Percentiles rank a stretch among this genome's conserved stretches.
phyloP scores from a whole-genome alignment of 2,797 vertebrate genomes.

The Falco columbarius region DNA sequence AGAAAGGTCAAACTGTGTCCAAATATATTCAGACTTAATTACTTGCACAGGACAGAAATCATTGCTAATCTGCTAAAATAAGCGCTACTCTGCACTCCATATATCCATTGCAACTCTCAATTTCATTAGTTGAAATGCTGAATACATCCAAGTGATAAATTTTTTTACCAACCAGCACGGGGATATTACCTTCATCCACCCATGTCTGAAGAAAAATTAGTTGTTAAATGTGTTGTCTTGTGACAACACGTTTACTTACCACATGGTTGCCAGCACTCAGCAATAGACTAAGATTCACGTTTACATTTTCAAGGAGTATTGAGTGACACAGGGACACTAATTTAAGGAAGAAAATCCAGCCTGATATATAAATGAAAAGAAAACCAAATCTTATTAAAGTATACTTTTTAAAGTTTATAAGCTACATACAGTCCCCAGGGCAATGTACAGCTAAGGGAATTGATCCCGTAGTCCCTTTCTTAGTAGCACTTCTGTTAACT shows the following conservation, averaged over 20 bases:
- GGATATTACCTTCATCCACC: not conserved
- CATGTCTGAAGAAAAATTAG: not conserved
- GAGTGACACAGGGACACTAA: not conserved
- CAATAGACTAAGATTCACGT: not conserved
- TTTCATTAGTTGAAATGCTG: not conserved
- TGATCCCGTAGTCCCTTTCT: not conserved
- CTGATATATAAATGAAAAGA: not conserved
- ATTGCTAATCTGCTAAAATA: slow-evolving; percentile 37
- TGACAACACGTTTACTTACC: not conserved
- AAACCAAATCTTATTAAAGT: not conserved
- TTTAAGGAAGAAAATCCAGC: not conserved
- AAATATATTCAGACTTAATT: slow-evolving; percentile 45
- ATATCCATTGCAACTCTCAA: not conserved
- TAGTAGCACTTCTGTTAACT: not conserved
- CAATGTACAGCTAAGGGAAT: not conserved
- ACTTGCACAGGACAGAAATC: slow-evolving; percentile 18
- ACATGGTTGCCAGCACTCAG: not conserved
- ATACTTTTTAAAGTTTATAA: not conserved
- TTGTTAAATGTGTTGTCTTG: not conserved
- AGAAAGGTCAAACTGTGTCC: slow-evolving; percentile 21
- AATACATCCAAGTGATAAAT: not conserved
- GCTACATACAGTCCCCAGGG: not conserved
- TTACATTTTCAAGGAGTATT: not conserved
- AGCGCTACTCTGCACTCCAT: not conserved
- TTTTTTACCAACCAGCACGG: not conserved